Conservation (phyloP, 2,113 vertebrate genomes). For the Otolemur garnettii region DNA sequence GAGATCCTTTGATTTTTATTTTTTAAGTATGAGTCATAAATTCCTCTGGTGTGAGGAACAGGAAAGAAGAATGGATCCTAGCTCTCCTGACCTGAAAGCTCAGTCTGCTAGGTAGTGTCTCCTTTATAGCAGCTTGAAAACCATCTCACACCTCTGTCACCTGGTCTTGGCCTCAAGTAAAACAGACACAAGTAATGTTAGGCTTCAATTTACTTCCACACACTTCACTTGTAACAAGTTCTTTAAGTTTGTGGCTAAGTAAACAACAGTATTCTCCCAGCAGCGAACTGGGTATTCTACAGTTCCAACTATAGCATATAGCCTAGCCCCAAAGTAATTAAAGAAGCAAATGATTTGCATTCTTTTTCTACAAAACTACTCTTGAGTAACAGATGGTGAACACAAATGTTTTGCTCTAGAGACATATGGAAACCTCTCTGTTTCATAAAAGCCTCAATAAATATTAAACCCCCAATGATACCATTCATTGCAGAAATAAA, state of each 20-base stretch:
- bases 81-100: not conserved
- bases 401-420: slow-evolving; percentile 85
- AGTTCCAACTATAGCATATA: slow-evolving; percentile 42
- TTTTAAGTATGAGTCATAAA: slow-evolving; percentile 25
- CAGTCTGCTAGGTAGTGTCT: not conserved
- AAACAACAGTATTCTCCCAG: slow-evolving; percentile 74
- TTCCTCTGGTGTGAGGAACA: slow-evolving; percentile 10
- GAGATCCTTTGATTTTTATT: slow-evolving; percentile 1
- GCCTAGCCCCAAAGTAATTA: slow-evolving; percentile 79
- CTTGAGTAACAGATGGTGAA: slow-evolving; percentile 87
- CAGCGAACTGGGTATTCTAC: slow-evolving; percentile 68
- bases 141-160: slow-evolving; percentile 17
- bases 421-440: slow-evolving; percentile 85
- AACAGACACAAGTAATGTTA: slow-evolving; percentile 53
- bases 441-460: slow-evolving; percentile 84
- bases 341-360: slow-evolving; percentile 85
- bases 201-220: slow-evolving; percentile 63
- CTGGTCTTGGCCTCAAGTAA: slow-evolving; percentile 23
- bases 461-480: slow-evolving; percentile 84
- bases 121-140: not conserved
- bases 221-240: slow-evolving; percentile 68
- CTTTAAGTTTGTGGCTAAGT: slow-evolving; percentile 73
- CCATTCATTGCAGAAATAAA: slow-evolving; percentile 71
- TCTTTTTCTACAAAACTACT: slow-evolving; percentile 84
- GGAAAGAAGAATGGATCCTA: slow-evolving; percentile 34